Percentiles rank a stretch among this genome's conserved stretches.
phyloP scores from a whole-genome alignment of 2,797 vertebrate genomes.

The Bradypodion pumilum region DNA sequence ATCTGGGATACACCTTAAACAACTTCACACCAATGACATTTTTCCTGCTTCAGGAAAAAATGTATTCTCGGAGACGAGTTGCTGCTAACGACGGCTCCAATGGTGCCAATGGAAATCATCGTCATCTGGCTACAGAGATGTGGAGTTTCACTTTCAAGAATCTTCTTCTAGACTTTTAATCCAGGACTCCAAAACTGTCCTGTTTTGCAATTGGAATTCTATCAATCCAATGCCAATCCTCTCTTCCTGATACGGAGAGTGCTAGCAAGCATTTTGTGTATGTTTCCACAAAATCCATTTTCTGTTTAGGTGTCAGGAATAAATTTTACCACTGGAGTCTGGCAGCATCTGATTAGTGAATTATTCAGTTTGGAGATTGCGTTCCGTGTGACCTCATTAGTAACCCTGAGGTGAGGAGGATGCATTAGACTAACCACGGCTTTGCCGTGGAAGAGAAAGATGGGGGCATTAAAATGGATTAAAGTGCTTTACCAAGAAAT shows the following conservation, averaged over 20 bases:
- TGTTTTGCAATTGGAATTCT: conserved; percentile 31
- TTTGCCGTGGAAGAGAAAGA: conserved; percentile 78
- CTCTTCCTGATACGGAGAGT: not conserved
- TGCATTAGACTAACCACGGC: conserved; percentile 84
- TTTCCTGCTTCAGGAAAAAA: too few relatives aligned
- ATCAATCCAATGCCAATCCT: not conserved
- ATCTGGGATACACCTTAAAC: too few relatives aligned
- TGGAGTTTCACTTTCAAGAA: not conserved
- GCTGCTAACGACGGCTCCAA: too few relatives aligned
- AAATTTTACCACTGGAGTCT: conserved; percentile 84
- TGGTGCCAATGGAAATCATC: too few relatives aligned
- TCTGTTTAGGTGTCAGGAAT: conserved; percentile 83
- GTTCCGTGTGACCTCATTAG: conserved; percentile 84
- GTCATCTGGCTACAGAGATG: too few relatives aligned
- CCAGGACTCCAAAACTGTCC: not conserved
- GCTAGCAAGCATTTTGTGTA: fast-evolving
- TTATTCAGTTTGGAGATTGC: conserved; percentile 84
- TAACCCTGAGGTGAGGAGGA: conserved; percentile 84
- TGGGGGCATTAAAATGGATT: conserved; percentile 82
- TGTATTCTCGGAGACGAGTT: too few relatives aligned
- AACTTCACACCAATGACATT: too few relatives aligned
- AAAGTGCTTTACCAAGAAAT: conserved; percentile 87
- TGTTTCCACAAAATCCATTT: conserved; percentile 75
- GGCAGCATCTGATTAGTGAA: conserved; percentile 85
- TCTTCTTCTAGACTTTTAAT: not conserved